Percentiles rank a stretch among this genome's conserved stretches.
phyloP scores from a whole-genome alignment of 2,113 vertebrate species.

The Zapus hudsonius region DNA sequence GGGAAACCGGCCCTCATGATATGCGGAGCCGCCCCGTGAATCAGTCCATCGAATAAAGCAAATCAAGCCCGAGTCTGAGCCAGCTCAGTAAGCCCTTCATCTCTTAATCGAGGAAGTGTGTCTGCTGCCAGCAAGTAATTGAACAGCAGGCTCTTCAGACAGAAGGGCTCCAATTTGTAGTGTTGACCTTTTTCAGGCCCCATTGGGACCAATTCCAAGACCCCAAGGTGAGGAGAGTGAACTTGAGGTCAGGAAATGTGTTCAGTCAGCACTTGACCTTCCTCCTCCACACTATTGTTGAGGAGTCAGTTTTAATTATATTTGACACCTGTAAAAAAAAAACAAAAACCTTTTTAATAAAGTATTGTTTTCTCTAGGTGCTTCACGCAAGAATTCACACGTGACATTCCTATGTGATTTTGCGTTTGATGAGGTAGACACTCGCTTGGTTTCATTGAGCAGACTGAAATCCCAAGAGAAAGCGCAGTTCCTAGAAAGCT shows the following conservation, averaged over 20 bases:
- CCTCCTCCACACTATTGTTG: not conserved
- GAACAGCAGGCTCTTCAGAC: not conserved
- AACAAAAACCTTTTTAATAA: too few relatives aligned
- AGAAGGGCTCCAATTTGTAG: not conserved
- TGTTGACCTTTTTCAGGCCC: not conserved
- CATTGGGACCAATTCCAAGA: not conserved
- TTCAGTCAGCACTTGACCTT: not conserved
- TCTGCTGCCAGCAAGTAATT: not conserved
- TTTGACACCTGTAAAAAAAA: not conserved
- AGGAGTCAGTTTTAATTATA: not conserved
- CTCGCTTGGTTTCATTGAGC: not conserved
- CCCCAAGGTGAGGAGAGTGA: not conserved
- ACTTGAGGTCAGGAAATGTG: not conserved
- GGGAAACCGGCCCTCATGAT: conserved; percentile 5
- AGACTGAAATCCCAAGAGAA: not conserved
- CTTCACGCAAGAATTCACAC: conserved; percentile 25
- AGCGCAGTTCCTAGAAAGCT: not conserved
- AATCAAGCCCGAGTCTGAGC: conserved; percentile 34
- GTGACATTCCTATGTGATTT: not conserved
- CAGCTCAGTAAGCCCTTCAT: not conserved
- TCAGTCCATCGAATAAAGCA: conserved; percentile 46
- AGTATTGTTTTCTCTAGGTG: not conserved
- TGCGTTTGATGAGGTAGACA: conserved; percentile 33
- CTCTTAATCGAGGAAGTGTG: not conserved
- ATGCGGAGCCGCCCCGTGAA: conserved; percentile 18